A percentile compares a stretch with the other conserved stretches of the same genome.
phyloP scores from a whole-genome alignment of 1,140 invertebrate genomes.

The Dendroctonus ponderosae region DNA sequence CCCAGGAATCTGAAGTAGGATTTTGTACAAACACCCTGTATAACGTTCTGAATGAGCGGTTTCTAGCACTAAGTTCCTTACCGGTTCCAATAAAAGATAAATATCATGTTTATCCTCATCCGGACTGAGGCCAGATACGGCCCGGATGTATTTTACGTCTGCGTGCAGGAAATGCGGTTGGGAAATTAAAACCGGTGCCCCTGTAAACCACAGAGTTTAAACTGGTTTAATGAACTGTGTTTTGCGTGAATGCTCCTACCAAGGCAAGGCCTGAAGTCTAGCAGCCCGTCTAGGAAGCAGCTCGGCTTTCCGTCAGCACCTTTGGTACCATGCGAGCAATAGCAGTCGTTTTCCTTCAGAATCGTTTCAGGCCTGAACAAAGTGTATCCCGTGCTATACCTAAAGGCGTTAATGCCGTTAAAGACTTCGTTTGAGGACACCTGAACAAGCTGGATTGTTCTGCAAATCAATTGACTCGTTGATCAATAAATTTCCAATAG shows the following conservation, averaged over 20 bases:
- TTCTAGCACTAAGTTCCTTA: constrained; percentile 21
- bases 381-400: constrained; percentile 28
- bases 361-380: constrained; percentile 24
- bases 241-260: constrained; percentile 30
- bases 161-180: constrained; percentile 44
- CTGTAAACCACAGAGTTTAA: constrained; percentile 33
- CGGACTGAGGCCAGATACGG: constrained; percentile 30
- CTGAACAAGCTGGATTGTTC: constrained; percentile 34
- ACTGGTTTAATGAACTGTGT: constrained; percentile 9
- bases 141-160: constrained; percentile 34
- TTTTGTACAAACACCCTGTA: no score
- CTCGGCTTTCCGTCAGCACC: constrained; percentile 29
- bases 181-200: constrained; percentile 39
- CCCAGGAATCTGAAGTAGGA: not conserved
- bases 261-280: constrained; percentile 41
- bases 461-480: constrained; percentile 21
- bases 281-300: constrained; percentile 41
- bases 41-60: no score
- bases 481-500: not conserved
- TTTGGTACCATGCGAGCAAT: constrained; percentile 37
- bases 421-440: constrained; percentile 24
- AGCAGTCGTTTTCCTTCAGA: constrained; percentile 38
- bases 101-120: constrained; percentile 36
- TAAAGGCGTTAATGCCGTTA: constrained; percentile 36
- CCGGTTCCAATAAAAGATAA: constrained; percentile 40